Evolutionary conservation across 2,113 vertebrate species (phyloP).

Genomic region (Catharus fuscescens): DNA sequence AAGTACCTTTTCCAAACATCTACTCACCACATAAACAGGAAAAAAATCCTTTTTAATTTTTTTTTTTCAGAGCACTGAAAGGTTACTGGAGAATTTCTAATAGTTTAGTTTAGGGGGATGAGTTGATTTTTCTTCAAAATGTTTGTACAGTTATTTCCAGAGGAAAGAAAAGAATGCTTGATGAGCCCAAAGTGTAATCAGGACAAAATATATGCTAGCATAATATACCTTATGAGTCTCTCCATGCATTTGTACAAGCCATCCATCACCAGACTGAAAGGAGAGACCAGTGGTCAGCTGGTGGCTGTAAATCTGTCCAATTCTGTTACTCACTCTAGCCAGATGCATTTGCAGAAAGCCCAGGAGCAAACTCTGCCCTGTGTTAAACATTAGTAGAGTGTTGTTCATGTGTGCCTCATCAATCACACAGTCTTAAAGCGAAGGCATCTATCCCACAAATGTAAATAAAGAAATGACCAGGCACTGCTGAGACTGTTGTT

Average conservation of each 20-base stretch:
- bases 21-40: background rate
- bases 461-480: background rate
- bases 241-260: background rate
- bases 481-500: background rate
- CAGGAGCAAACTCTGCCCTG: background rate
- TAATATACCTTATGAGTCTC: background rate
- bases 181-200: background rate
- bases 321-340: background rate
- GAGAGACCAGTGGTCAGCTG: background rate
- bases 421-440: background rate
- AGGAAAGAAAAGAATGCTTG: background rate
- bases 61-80: background rate
- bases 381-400: background rate
- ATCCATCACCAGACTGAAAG: background rate
- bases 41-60: background rate
- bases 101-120: rapidly evolving
- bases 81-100: background rate
- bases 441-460: background rate
- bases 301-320: background rate
- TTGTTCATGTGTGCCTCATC: background rate
- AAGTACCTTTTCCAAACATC: background rate
- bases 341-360: background rate
- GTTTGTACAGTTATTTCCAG: background rate
- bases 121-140: background rate
- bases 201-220: background rate